Conservation (phyloP, 2,888 invertebrate genomes). For the Enchytraeus crypticus region DNA sequence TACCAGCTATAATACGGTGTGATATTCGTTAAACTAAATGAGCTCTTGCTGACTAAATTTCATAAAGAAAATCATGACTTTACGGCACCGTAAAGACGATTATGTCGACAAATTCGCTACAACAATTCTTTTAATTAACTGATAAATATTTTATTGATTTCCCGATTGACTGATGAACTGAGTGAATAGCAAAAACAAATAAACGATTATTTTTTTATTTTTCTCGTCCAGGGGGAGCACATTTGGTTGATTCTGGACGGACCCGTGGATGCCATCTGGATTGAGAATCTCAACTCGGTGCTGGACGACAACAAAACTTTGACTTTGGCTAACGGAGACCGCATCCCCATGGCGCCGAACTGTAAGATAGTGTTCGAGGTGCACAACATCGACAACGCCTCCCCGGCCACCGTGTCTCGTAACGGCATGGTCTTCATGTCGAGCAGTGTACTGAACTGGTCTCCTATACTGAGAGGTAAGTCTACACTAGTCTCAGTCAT, state of each 20-base stretch:
- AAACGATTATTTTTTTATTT: too few relatives aligned
- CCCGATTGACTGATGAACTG: too few relatives aligned
- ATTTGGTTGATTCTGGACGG: constrained; percentile 49
- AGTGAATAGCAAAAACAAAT: too few relatives aligned
- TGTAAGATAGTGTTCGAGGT: constrained; percentile 51
- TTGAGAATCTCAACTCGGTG: constrained; percentile 51
- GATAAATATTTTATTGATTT: too few relatives aligned
- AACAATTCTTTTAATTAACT: too few relatives aligned
- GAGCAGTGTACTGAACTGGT: constrained; percentile 85
- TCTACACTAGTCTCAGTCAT: too few relatives aligned
- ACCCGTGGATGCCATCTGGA: constrained; percentile 51
- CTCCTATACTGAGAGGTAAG: constrained; percentile 76
- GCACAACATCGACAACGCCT: constrained; percentile 51
- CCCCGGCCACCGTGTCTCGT: constrained; percentile 50
- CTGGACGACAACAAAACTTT: constrained; percentile 51
- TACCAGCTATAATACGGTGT: too few relatives aligned
- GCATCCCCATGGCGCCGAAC: constrained; percentile 50
- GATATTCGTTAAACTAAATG: too few relatives aligned
- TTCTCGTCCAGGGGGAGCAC: constrained; percentile 49
- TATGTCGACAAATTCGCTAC: too few relatives aligned
- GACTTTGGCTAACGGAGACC: constrained; percentile 50
- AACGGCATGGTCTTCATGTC: constrained; percentile 72
- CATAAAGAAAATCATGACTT: too few relatives aligned
- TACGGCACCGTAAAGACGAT: too few relatives aligned
- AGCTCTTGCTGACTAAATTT: too few relatives aligned